Percentiles rank a stretch among this genome's conserved stretches.
These are phyloP conservation scores for Barnardius zonarius DNA, from an alignment of 2,113 vertebrate species.

Conservation along the genomic window DNA sequence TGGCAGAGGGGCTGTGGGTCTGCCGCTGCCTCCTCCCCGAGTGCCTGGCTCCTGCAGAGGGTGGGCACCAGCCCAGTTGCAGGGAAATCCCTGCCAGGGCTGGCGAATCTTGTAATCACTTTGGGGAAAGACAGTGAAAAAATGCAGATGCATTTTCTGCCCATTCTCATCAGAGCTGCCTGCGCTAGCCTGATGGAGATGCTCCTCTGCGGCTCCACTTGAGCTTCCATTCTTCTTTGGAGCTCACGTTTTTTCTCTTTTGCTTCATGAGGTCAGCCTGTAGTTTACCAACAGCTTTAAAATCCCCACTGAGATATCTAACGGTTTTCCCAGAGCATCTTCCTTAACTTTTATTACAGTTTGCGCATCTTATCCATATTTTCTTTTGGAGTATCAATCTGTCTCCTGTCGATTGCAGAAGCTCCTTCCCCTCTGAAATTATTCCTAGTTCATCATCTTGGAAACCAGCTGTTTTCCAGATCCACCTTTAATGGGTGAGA, in stretches of 20 bases:
- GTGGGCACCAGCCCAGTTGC: neutral
- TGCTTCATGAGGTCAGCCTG: neutral
- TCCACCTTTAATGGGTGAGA: neutral
- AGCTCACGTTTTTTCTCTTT: conserved; percentile 3
- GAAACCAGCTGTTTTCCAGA: neutral
- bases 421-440: neutral
- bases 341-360: neutral
- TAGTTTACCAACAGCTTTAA: neutral
- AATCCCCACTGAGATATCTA: neutral
- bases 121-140: neutral
- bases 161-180: neutral
- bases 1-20: neutral
- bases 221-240: neutral
- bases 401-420: neutral
- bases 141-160: neutral
- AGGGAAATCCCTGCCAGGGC: neutral
- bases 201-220: neutral
- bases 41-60: neutral
- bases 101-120: neutral
- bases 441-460: neutral
- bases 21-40: fast-evolving
- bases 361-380: neutral
- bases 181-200: neutral
- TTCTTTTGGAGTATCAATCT: neutral
- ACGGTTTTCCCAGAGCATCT: neutral